phyloP scores from a whole-genome alignment of 2,797 vertebrate species.

The Cirrhinus mrigala region DNA sequence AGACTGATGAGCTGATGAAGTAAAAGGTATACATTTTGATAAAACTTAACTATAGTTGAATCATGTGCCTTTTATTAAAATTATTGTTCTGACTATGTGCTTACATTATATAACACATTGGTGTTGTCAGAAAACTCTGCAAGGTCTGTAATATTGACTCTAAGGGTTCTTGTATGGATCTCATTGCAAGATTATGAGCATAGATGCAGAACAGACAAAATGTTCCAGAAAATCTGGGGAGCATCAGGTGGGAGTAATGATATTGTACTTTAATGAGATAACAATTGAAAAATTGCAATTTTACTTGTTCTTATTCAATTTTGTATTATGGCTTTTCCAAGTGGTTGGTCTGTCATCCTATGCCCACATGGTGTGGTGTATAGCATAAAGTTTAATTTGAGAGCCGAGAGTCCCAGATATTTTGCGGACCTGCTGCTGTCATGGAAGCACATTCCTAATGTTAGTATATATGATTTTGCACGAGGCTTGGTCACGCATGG shows the following conservation, averaged over 20 bases:
- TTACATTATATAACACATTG: not conserved
- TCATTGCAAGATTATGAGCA: not conserved
- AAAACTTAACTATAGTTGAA: not conserved
- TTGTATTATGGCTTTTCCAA: slow-evolving; percentile 11
- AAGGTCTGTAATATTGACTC: not conserved
- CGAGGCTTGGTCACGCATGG: slow-evolving; percentile 46
- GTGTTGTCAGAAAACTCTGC: not conserved
- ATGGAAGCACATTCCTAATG: slow-evolving; percentile 57
- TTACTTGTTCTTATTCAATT: not conserved
- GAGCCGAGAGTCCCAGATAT: slow-evolving; percentile 16
- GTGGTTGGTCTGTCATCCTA: slow-evolving; percentile 46
- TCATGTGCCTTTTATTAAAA: not conserved
- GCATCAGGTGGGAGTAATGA: slow-evolving; percentile 32
- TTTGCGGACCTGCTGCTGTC: slow-evolving; percentile 48
- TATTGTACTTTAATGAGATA: not conserved
- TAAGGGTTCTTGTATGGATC: slow-evolving; percentile 36
- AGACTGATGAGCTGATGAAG: slow-evolving; percentile 31
- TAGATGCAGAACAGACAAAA: slow-evolving; percentile 41
- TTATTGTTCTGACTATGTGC: not conserved
- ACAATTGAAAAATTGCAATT: not conserved
- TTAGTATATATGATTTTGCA: slow-evolving; percentile 56
- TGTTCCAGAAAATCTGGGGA: slow-evolving; percentile 48
- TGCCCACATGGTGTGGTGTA: slow-evolving; percentile 56
- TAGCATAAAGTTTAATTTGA: slow-evolving; percentile 47
- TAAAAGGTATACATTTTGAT: not conserved